phyloP scores from a whole-genome alignment of 2,797 vertebrate species.

The Babyrousa celebensis region DNA sequence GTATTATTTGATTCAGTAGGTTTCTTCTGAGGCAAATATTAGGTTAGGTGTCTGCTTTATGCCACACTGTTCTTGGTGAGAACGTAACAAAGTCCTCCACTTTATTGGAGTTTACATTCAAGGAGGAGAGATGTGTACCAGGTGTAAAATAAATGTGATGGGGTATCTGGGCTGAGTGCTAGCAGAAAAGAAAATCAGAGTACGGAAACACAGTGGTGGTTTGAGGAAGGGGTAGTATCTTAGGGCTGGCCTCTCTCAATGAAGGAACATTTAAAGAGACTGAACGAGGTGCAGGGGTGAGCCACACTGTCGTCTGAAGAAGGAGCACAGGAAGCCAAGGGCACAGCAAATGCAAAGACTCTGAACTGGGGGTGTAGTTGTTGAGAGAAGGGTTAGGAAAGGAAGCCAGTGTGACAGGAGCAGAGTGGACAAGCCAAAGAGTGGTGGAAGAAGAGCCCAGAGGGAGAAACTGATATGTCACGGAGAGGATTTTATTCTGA shows the following conservation, averaged over 20 bases:
- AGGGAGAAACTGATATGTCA: not conserved
- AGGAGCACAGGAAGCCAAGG: not conserved
- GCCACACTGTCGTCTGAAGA: not conserved
- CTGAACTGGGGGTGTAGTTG: not conserved
- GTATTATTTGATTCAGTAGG: not conserved
- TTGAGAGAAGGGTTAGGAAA: not conserved
- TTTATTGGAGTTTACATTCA: not conserved
- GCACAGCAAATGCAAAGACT: not conserved
- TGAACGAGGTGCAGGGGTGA: not conserved
- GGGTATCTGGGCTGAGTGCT: not conserved
- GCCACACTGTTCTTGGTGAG: not conserved
- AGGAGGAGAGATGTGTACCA: not conserved
- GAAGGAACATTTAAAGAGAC: not conserved
- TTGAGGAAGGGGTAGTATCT: not conserved
- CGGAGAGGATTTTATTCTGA: not conserved
- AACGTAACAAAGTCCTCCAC: not conserved
- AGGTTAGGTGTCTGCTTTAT: not conserved
- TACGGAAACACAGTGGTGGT: not conserved
- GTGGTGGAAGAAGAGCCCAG: not conserved
- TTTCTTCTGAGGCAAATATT: slow-evolving; percentile 6
- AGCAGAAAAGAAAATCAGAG: not conserved
- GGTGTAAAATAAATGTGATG: not conserved
- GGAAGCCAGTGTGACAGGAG: not conserved
- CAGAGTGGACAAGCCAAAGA: not conserved
- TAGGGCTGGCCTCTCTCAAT: not conserved